Percentiles rank a stretch among this genome's conserved stretches.
Conservation (phyloP, 2,888 invertebrate genomes). For the Platerodrilus igneus region DNA sequence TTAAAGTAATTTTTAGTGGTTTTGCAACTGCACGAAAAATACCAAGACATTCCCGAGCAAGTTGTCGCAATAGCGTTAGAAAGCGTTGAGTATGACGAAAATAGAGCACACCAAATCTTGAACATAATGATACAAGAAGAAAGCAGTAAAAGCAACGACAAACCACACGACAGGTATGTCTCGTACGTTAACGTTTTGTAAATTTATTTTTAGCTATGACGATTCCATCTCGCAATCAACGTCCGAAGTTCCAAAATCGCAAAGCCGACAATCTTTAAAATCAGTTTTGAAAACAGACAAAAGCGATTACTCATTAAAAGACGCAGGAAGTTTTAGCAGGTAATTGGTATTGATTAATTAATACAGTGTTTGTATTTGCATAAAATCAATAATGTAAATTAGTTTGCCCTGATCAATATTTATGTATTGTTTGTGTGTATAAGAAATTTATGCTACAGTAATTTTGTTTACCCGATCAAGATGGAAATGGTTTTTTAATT, state of each 20-base stretch:
- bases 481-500: too few relatives aligned
- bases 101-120: conserved; percentile 74
- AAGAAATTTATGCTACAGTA: too few relatives aligned
- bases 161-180: conserved; percentile 1
- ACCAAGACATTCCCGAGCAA: conserved; percentile 71
- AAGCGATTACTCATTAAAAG: conserved; percentile 31
- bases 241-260: conserved; percentile 37
- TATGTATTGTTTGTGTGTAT: too few relatives aligned
- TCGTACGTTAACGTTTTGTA: neutral
- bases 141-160: conserved; percentile 24
- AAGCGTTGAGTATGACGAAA: conserved; percentile 81
- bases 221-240: conserved; percentile 5
- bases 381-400: too few relatives aligned
- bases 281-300: conserved; percentile 42
- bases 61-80: conserved; percentile 82
- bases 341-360: too few relatives aligned
- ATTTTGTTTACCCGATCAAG: too few relatives aligned
- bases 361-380: too few relatives aligned
- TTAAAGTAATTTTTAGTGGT: conserved; percentile 56
- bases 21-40: conserved; percentile 64
- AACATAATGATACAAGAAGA: conserved; percentile 68
- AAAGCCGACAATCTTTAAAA: conserved; percentile 46
- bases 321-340: conserved; percentile 35
- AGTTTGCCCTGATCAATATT: neutral
- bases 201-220: neutral